Percentiles rank a stretch among this genome's conserved stretches.
Evolutionary conservation across 2,797 vertebrate species (phyloP).

Genomic region (Tapirus indicus): DNA sequence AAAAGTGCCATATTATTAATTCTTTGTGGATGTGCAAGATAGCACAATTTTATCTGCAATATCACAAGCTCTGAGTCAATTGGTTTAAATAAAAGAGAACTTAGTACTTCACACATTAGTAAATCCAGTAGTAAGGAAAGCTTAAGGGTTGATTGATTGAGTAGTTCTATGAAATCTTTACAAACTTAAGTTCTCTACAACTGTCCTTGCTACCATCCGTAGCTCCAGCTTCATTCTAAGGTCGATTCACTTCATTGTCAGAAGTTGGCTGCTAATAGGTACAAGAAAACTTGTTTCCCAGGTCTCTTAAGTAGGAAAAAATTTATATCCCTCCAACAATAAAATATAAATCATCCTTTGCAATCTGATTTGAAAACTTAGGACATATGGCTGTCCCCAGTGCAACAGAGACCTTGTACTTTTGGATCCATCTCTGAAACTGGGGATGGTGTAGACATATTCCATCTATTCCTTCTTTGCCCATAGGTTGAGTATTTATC

Average conservation of each 20-base stretch:
- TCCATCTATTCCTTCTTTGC: neutral
- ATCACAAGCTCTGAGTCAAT: neutral
- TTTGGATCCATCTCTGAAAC: neutral
- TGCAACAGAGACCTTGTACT: neutral
- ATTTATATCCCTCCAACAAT: neutral
- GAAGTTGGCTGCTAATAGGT: neutral
- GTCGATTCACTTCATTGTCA: neutral
- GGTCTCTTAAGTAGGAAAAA: neutral
- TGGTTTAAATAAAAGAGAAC: neutral
- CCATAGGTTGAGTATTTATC: no score
- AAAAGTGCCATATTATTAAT: neutral
- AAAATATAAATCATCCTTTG: neutral
- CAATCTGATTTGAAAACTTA: neutral
- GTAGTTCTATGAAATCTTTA: neutral
- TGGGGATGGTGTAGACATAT: rapidly evolving
- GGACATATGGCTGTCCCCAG: rapidly evolving
- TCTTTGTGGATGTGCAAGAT: neutral
- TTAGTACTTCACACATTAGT: neutral
- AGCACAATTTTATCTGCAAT: neutral
- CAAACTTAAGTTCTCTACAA: neutral
- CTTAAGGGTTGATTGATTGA: neutral
- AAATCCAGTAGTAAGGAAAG: neutral
- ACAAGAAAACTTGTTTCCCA: neutral
- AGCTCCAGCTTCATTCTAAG: neutral
- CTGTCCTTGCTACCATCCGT: neutral